phyloP scores from a whole-genome alignment of 2,797 vertebrate species.

The Cossypha caffra region DNA sequence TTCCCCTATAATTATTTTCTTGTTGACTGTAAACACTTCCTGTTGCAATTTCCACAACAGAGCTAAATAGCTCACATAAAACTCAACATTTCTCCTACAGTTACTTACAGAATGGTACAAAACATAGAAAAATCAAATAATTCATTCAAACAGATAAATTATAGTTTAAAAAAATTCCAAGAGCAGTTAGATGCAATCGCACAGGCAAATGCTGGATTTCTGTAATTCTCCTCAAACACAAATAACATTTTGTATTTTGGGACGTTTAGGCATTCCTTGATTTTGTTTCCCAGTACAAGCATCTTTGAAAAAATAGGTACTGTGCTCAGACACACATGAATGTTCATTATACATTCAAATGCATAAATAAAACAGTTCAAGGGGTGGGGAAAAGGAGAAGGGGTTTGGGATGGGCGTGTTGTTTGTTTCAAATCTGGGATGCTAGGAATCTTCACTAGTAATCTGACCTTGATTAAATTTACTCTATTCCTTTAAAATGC shows the following conservation, averaged over 20 bases:
- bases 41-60: background rate
- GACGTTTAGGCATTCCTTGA: background rate
- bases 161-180: background rate
- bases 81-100: background rate
- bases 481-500: background rate
- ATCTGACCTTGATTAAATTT: background rate
- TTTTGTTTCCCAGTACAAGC: background rate
- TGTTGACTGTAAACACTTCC: background rate
- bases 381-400: background rate
- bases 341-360: background rate
- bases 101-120: background rate
- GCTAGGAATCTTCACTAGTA: background rate
- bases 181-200: background rate
- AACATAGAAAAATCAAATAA: background rate
- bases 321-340: background rate
- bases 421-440: background rate
- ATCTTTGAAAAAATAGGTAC: background rate
- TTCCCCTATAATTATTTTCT: background rate
- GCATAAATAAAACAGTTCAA: background rate
- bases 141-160: background rate
- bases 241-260: background rate
- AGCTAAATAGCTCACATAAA: background rate
- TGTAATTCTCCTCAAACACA: background rate
- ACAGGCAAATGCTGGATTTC: background rate
- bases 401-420: accelerated